A percentile compares a stretch with the other conserved stretches of the same genome.
These are phyloP conservation scores for Crossaster papposus DNA, from an alignment of 53 echinoderm and acorn worm species.

Conservation along the genomic window DNA sequence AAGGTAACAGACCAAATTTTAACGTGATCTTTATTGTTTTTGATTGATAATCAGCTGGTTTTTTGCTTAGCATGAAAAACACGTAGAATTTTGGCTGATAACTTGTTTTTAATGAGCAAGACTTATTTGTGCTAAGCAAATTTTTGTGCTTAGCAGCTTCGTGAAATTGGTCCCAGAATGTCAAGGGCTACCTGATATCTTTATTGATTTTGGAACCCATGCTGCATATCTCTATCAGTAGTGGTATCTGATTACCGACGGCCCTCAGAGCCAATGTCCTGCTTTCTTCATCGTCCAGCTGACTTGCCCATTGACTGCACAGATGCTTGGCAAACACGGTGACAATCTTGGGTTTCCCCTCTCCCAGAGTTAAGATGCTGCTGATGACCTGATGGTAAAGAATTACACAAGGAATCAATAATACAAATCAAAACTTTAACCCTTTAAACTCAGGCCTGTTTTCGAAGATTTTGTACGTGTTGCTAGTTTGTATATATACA, in stretches of 20 bases:
- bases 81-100: no score
- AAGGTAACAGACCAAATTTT: no score
- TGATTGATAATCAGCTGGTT: no score
- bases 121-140: no score
- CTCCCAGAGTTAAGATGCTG: slow-evolving; percentile 70
- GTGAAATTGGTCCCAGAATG: no score
- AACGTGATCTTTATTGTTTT: no score
- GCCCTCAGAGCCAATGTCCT: not conserved
- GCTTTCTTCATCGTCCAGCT: not conserved
- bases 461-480: no score
- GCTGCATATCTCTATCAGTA: slow-evolving; percentile 23
- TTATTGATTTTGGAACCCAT: slow-evolving; percentile 25
- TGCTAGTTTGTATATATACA: no score
- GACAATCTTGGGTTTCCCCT: slow-evolving; percentile 67
- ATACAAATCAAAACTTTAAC: not conserved
- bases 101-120: no score
- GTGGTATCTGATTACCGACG: slow-evolving; percentile 12
- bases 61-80: no score
- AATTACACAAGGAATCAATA: not conserved
- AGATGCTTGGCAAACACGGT: slow-evolving; percentile 65
- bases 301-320: slow-evolving; percentile 30
- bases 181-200: slow-evolving; percentile 43
- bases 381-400: slow-evolving; percentile 45
- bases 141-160: no score
- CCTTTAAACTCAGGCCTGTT: no score